Percentiles rank a stretch among this genome's conserved stretches.
Evolutionary conservation across 23 tunicate species (phyloP).

Genomic region (Styela clava): DNA sequence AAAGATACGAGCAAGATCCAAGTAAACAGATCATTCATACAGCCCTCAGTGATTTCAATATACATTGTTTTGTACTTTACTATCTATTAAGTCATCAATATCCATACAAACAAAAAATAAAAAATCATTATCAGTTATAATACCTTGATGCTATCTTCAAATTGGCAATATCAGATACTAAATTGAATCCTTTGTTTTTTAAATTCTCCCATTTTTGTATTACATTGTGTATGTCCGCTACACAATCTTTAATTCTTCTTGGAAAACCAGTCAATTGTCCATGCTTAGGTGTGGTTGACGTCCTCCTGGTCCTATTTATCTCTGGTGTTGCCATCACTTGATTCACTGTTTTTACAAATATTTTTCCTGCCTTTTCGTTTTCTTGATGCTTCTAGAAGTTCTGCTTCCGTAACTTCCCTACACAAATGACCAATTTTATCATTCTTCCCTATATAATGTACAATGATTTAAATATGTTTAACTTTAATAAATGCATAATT

Average conservation of each 20-base stretch:
- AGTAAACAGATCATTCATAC: no score
- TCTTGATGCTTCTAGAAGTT: slow-evolving; percentile 36
- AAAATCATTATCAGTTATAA: no score
- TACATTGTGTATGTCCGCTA: slow-evolving; percentile 64
- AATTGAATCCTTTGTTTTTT: slow-evolving; percentile 53
- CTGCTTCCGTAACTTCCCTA: slow-evolving; percentile 53
- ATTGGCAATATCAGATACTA: slow-evolving; percentile 31
- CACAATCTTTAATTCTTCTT: slow-evolving; percentile 62
- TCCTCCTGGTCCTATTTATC: neutral
- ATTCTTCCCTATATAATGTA: no score
- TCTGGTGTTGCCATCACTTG: neutral
- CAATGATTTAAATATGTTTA: no score
- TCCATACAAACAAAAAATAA: no score
- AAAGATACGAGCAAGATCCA: no score
- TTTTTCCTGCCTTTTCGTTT: neutral
- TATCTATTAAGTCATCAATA: no score
- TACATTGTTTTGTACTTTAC: no score
- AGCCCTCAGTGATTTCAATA: no score
- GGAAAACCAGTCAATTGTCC: slow-evolving; percentile 86
- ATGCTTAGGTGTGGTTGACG: slow-evolving; percentile 31
- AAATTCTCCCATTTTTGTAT: slow-evolving; percentile 65
- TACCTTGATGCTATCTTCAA: slow-evolving; percentile 15
- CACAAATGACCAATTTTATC: no score
- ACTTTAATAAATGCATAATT: no score
- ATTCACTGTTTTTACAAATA: neutral